These are phyloP conservation scores for Ctenodactylus gundi DNA, from an alignment of 2,113 vertebrate species.

Conservation along the genomic window DNA sequence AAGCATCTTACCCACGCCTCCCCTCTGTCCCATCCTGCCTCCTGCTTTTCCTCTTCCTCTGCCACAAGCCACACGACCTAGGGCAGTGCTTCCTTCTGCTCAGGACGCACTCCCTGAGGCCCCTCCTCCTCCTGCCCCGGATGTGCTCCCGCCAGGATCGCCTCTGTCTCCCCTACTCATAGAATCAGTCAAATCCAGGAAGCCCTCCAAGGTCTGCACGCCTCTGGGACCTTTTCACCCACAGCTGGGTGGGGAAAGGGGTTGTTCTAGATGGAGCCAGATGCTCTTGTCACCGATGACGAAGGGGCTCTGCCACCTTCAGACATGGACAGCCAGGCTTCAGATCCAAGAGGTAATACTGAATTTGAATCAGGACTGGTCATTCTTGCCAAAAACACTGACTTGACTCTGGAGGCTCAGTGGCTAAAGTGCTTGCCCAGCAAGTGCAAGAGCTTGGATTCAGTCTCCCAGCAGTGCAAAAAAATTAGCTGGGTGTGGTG, in stretches of 20 bases:
- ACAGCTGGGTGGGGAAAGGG: not conserved
- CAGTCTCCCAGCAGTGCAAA: no score
- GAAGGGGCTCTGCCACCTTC: not conserved
- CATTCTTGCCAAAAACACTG: not conserved
- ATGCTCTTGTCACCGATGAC: not conserved
- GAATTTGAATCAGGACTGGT: not conserved
- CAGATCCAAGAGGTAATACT: not conserved
- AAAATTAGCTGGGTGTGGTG: no score
- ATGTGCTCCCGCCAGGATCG: not conserved
- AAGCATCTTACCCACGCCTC: not conserved
- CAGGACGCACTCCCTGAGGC: not conserved
- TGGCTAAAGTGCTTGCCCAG: no score
- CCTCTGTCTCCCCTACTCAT: accelerated
- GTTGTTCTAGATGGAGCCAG: not conserved
- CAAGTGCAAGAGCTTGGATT: no score
- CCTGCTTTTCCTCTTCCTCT: not conserved
- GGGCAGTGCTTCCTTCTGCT: not conserved
- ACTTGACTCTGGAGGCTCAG: not conserved
- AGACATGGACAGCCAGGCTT: not conserved
- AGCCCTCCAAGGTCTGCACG: not conserved
- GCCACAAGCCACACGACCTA: accelerated
- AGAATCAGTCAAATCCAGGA: not conserved
- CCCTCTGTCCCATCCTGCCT: not conserved
- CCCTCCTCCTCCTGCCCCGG: accelerated
- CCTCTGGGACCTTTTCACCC: not conserved